Percentiles rank a stretch among this genome's conserved stretches.
Conservation (phyloP, 2,888 invertebrate genomes). For the Dasypogon diadema region DNA sequence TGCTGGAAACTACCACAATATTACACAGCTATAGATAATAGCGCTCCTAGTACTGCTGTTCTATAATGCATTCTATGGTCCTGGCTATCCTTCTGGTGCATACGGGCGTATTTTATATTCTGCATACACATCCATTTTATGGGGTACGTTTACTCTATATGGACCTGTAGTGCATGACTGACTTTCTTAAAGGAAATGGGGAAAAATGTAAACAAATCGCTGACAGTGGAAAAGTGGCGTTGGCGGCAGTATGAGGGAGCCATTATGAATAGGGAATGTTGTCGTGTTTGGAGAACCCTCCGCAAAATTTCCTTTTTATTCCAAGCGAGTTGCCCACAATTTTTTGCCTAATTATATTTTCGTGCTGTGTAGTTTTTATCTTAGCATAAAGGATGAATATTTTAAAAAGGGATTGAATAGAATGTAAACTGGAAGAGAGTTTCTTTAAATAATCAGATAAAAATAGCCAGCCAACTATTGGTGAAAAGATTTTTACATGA, state of each 20-base stretch:
- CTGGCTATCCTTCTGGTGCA: constrained; percentile 8
- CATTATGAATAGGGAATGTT: background rate
- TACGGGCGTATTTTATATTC: constrained; percentile 39
- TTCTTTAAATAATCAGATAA: too few relatives aligned
- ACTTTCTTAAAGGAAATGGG: constrained; percentile 32
- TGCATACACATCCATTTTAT: constrained; percentile 32
- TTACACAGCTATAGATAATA: background rate
- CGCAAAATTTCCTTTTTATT: constrained; percentile 20
- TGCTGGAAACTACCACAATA: constrained; percentile 13
- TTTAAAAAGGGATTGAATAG: background rate
- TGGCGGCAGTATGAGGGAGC: background rate
- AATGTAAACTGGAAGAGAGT: too few relatives aligned
- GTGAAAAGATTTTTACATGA: too few relatives aligned
- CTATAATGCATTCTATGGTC: constrained; percentile 23
- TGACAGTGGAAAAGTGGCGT: constrained; percentile 18
- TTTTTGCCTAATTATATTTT: constrained; percentile 1
- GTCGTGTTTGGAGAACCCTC: background rate
- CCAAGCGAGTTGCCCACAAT: background rate
- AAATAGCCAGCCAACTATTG: too few relatives aligned
- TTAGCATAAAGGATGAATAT: background rate
- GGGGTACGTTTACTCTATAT: constrained; percentile 29
- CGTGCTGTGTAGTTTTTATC: background rate
- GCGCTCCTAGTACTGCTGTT: background rate
- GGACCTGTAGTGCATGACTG: constrained; percentile 27
- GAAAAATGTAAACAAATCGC: constrained; percentile 44